Evolutionary conservation across 2,113 vertebrate genomes (phyloP).

Genomic region (Podarcis cretensis): DNA sequence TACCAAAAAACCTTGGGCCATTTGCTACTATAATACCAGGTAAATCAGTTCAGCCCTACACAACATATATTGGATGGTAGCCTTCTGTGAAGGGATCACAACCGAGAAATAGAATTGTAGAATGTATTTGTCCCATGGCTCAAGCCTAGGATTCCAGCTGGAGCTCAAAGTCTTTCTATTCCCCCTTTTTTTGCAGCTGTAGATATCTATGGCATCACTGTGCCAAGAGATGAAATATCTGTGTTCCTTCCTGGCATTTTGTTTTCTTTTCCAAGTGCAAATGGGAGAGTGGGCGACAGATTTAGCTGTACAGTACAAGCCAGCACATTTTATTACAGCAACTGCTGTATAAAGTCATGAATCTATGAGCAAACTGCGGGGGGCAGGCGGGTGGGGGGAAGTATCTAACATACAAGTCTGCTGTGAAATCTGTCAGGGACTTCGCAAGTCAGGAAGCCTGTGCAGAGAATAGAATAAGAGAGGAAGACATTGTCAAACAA

Average conservation of each 20-base stretch:
- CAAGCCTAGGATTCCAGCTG: neutral
- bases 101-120: neutral
- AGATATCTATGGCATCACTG: neutral
- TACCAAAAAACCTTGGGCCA: neutral
- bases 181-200: neutral
- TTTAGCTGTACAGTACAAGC: neutral
- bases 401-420: neutral
- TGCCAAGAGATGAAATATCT: neutral
- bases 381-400: neutral
- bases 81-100: neutral
- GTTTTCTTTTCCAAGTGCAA: neutral
- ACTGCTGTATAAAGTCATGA: neutral
- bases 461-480: constrained; percentile 4
- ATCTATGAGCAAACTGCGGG: neutral
- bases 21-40: too few relatives aligned
- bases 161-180: neutral
- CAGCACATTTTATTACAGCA: constrained; percentile 3
- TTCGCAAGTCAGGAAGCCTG: neutral
- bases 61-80: neutral
- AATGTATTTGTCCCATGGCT: neutral
- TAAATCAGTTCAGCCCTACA: neutral
- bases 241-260: constrained; percentile 1
- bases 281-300: neutral
- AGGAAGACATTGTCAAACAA: neutral
- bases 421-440: constrained; percentile 7